Evolutionary conservation across 2,888 invertebrate species (phyloP), one percentile per base, ranked within the genome.

Genomic region (Hololepta plana): DNA sequence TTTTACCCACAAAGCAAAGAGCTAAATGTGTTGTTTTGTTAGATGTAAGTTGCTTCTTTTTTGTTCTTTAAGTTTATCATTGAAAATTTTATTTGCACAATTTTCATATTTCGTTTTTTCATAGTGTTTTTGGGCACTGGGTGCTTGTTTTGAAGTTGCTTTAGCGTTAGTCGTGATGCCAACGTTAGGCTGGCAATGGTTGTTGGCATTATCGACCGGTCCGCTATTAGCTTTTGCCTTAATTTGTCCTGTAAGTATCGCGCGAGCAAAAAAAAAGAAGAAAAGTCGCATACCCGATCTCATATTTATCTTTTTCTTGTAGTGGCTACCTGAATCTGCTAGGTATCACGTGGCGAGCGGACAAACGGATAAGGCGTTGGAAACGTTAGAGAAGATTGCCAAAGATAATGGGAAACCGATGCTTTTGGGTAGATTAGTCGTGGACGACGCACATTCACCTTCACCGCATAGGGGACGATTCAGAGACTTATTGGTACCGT

Each of bases 261-360:
- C 17, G 8, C 8, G 17, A 7, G 17, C 17, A 17, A 8, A 7
- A 8, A 17, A 17, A 8, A 17, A 17, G 17, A 7, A 8, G 6
- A 6, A 17, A 7, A 17, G 6, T 17, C 6, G 17, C 7, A 4
- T 22, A 25, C 9, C 3, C 3, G 14, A 16, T 9, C 16, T 6
- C 3, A 10, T 9, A 15, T 15, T 15, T 23, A 20, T 23, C 15
- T 23, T 29, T 24, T 31, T 20, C 21, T 22, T 63, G 25, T 52
- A 87, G 87, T 93, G 90, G 88, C 55, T 93, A 28, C 91, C 93
- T 12, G 91, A 93, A 53, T 90, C 90, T 32, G 87, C 88, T 1
- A 63, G 88, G 32, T 93, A 67, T 53, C 77, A 87, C 42, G 80
- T 90, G 15, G 76, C 85, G 0, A 72, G 76, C 39, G 91, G 91